phyloP scores from a whole-genome alignment of 2,888 invertebrate genomes.

The Unio delphinus region DNA sequence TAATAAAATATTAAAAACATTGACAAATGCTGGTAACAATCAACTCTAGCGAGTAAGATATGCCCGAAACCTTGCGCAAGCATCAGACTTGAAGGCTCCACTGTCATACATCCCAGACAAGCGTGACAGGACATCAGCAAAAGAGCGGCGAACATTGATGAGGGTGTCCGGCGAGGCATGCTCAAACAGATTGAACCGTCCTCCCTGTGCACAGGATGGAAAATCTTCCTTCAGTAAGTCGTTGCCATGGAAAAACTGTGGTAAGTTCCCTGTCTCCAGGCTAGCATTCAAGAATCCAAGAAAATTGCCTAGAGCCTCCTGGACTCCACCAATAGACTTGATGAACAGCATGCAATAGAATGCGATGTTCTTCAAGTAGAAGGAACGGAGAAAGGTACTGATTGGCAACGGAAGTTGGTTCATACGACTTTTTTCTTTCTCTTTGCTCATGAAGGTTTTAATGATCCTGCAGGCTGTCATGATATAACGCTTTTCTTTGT shows the following conservation, averaged over 20 bases:
- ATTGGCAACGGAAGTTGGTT: constrained; percentile 12
- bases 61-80: too few relatives aligned
- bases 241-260: constrained; percentile 26
- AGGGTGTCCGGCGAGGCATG: too few relatives aligned
- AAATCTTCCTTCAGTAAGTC: background rate
- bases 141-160: too few relatives aligned
- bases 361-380: constrained; percentile 34
- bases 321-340: constrained; percentile 5
- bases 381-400: constrained; percentile 23
- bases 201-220: too few relatives aligned
- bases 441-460: constrained; percentile 20
- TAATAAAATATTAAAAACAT: too few relatives aligned
- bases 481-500: constrained; percentile 23
- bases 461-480: constrained; percentile 39
- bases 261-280: constrained; percentile 16
- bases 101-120: too few relatives aligned
- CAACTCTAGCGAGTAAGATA: too few relatives aligned
- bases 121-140: too few relatives aligned
- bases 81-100: too few relatives aligned
- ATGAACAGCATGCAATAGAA: constrained; percentile 21
- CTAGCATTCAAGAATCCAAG: constrained; percentile 12
- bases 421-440: too few relatives aligned
- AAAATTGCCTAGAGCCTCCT: constrained; percentile 23
- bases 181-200: too few relatives aligned
- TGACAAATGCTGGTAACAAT: too few relatives aligned